Base-by-base conservation (phyloP, 2,797 vertebrate species). In the Pithecia hirsuta region DNA sequence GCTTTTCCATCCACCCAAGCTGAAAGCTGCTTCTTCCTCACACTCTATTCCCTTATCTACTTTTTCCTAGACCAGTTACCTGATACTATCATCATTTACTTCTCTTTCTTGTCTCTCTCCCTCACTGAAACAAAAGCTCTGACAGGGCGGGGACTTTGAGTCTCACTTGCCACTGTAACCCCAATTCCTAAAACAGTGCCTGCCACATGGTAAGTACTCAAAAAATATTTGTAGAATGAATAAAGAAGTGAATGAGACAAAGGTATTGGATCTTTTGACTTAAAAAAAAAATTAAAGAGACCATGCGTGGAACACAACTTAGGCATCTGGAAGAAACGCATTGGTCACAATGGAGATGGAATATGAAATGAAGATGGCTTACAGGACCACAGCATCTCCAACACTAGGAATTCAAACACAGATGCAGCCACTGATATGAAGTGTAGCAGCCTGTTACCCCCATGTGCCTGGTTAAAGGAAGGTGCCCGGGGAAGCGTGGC, bases 201-300 rank as follows among this genome's bases (percentile, higher is more conserved):
- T 57, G 36, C 48, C 1, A 0, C 41, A 7, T 55, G 26, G 15
- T 46, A 57, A 41, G 36, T 19, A 9, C 10, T 92, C 30, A 88
- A 61, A 79, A 78, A 72, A 28, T 44, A 92, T 76, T 39, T 88
- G 57, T 44, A 44, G 41, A 87, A 61, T 64, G 50, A 95, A 82
- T 91, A 41, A 82, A 84, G 64, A 67, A 55, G 46, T 80, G 7
- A 81, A 70, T 89, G 70, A 89, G 48, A 86, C 39, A 59, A 87
- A 72, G 22, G 9, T 61, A 93, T 76, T 44, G n/a, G 33, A 79
- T 96, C 46, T 88, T 93, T 80, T 55, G 39, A 67, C 72, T 92
- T 55, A 70, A 55, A 81, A 76, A 26, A 8, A 75, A 36, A 67
- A 83, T n/a, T 67, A 89, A 78, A 76, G 50, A 85, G 70, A 14